Evolutionary conservation across 2,797 vertebrate species (phyloP).

Genomic region (Loris lydekkerianus): DNA sequence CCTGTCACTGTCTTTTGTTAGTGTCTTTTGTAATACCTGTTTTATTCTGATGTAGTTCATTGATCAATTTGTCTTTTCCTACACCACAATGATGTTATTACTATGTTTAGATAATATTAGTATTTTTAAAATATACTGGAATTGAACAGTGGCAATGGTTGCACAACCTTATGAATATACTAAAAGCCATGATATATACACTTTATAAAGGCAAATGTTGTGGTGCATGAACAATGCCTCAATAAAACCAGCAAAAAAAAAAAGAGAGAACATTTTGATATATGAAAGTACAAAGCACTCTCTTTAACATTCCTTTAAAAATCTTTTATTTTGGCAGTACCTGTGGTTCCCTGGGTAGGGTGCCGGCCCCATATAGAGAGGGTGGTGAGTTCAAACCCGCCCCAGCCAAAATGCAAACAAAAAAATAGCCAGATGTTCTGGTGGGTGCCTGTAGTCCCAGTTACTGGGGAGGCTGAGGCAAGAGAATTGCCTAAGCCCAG

Average conservation of each 20-base stretch:
- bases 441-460: too few relatives aligned
- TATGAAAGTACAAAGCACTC: not conserved
- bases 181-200: constrained; percentile 12
- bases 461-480: too few relatives aligned
- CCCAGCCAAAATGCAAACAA: too few relatives aligned
- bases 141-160: constrained; percentile 14
- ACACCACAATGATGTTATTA: not conserved
- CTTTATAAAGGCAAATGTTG: constrained; percentile 38
- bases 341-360: too few relatives aligned
- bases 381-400: too few relatives aligned
- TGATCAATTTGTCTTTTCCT: constrained; percentile 45
- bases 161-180: not conserved
- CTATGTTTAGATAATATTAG: not conserved
- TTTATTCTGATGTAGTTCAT: not conserved
- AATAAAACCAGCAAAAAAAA: not conserved
- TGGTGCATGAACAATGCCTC: not conserved
- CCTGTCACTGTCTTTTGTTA: constrained; percentile 15
- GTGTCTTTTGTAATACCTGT: not conserved
- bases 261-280: not conserved
- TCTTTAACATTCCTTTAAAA: not conserved
- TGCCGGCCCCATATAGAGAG: too few relatives aligned
- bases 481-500: too few relatives aligned
- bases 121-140: not conserved
- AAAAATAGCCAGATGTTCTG: too few relatives aligned
- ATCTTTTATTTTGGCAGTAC: not conserved